A percentile compares a stretch with the other conserved stretches of the same genome.
Conservation (phyloP, 2,113 vertebrate species). For the Colistium nudipinnis region DNA sequence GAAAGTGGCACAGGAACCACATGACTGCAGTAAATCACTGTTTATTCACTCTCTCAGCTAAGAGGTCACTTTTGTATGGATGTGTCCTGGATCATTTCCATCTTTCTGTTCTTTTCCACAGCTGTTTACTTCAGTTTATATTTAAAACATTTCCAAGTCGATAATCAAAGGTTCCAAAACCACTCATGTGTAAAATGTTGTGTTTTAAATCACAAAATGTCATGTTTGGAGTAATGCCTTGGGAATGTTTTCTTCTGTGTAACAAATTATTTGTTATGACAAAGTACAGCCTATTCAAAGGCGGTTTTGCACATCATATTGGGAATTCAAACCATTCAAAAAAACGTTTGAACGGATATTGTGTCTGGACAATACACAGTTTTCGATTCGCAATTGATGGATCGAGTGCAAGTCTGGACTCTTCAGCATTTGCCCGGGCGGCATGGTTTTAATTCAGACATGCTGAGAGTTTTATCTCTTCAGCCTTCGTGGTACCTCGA, state of each 20-base stretch:
- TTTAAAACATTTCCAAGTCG: background rate
- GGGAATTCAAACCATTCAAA: background rate
- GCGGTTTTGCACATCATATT: background rate
- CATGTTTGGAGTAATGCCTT: background rate
- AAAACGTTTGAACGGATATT: background rate
- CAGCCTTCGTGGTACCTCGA: background rate
- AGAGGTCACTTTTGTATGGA: slow-evolving; percentile 2
- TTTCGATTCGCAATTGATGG: background rate
- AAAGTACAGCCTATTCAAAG: background rate
- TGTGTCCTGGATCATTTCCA: background rate
- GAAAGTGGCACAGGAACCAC: slow-evolving; percentile 38
- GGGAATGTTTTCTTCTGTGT: no score
- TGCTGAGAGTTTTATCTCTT: slow-evolving; percentile 1
- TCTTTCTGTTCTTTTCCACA: background rate
- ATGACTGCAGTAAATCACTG: slow-evolving; percentile 22
- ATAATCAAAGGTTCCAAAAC: background rate
- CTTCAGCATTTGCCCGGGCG: background rate
- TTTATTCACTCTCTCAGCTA: slow-evolving; percentile 18
- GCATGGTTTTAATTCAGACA: background rate
- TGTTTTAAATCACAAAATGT: background rate
- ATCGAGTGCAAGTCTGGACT: background rate
- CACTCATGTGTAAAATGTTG: background rate
- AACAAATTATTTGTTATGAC: no score
- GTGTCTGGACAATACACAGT: background rate
- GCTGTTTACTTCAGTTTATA: background rate